phyloP scores from a whole-genome alignment of 2,888 invertebrate genomes.

The Erynnis tages region DNA sequence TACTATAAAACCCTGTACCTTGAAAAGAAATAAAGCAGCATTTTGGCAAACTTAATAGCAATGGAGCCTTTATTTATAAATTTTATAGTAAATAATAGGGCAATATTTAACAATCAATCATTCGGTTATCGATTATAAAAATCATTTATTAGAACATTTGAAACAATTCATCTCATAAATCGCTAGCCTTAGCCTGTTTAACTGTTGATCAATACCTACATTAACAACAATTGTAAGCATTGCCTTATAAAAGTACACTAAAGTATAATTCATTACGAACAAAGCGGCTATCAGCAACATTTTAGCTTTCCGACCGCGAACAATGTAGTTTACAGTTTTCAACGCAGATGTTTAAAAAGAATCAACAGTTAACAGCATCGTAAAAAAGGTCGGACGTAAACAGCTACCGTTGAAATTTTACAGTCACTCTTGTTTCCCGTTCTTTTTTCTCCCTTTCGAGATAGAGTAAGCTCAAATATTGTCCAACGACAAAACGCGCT shows the following conservation, averaged over 20 bases:
- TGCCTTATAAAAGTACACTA: slow-evolving; percentile 20
- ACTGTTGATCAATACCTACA: slow-evolving; percentile 8
- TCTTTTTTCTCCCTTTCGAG: slow-evolving; percentile 35
- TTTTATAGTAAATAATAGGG: no score
- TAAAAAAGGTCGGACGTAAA: slow-evolving; percentile 74
- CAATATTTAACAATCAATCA: no score
- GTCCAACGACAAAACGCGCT: slow-evolving; percentile 26
- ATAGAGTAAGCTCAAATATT: slow-evolving; percentile 31
- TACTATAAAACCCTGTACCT: no score
- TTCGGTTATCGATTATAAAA: no score
- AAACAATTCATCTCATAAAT: slow-evolving; percentile 5
- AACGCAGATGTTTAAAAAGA: slow-evolving; percentile 78
- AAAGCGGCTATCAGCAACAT: slow-evolving; percentile 44
- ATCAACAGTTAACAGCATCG: slow-evolving; percentile 78
- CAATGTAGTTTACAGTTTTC: slow-evolving; percentile 75
- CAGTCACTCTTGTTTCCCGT: slow-evolving; percentile 63
- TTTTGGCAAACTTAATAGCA: no score
- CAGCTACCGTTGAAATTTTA: slow-evolving; percentile 73
- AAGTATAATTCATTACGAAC: slow-evolving; percentile 27
- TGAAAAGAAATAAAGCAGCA: not conserved
- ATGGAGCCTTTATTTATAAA: no score
- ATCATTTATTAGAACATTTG: no score
- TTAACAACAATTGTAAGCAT: slow-evolving; percentile 19
- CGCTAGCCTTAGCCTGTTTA: slow-evolving; percentile 15
- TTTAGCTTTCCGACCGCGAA: slow-evolving; percentile 58